These are phyloP conservation scores for Rhynchonycteris naso DNA, from an alignment of 2,797 vertebrate genomes.

Conservation along the genomic window DNA sequence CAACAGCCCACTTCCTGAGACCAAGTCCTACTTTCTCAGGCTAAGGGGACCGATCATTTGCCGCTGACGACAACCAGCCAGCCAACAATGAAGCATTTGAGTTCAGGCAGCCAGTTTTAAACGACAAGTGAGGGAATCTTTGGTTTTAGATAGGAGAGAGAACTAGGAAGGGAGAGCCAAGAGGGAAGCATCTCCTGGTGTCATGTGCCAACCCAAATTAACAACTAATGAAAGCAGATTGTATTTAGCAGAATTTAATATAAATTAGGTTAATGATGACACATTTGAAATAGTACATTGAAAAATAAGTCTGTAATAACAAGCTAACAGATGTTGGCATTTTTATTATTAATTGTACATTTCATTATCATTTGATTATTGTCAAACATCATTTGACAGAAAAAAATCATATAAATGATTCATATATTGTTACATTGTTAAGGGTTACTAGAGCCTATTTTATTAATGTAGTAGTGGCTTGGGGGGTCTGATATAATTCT, in stretches of 20 bases:
- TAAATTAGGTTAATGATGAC: conserved; percentile 89
- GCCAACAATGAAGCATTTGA: conserved; percentile 51
- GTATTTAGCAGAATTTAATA: conserved; percentile 89
- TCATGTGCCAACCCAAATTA: conserved; percentile 83
- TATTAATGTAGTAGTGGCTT: conserved; percentile 79
- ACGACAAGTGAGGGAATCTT: conserved; percentile 79
- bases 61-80: conserved; percentile 46
- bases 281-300: conserved; percentile 87
- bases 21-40: conserved; percentile 26
- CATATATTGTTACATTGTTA: conserved; percentile 81
- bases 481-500: conserved; percentile 77
- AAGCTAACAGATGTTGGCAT: conserved; percentile 91
- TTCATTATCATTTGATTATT: conserved; percentile 90
- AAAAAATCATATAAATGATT: conserved; percentile 84
- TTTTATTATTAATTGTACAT: conserved; percentile 91
- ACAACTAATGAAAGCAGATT: conserved; percentile 88
- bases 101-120: conserved; percentile 71
- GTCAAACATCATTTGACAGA: conserved; percentile 88
- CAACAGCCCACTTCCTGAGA: conserved; percentile 7
- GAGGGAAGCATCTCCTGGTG: conserved; percentile 76
- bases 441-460: conserved; percentile 78
- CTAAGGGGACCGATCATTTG: conserved; percentile 60
- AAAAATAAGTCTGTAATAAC: conserved; percentile 86
- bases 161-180: conserved; percentile 55
- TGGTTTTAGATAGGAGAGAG: conserved; percentile 67